Conservation (phyloP, 1,140 invertebrate genomes). For the Brachionus asplanchnoidis region DNA sequence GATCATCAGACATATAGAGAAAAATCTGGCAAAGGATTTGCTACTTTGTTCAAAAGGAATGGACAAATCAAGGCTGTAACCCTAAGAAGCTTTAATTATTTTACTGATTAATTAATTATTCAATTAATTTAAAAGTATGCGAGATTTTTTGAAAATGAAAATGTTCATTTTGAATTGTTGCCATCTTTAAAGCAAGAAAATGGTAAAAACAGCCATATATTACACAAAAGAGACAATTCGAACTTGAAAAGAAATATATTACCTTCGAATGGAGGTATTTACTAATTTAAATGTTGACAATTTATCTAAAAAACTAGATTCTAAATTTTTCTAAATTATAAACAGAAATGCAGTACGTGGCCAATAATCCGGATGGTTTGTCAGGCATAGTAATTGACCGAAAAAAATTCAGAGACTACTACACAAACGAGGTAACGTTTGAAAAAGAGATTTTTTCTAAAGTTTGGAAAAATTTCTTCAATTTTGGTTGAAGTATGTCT, state of each 20-base stretch:
- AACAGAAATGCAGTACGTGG: constrained; percentile 22
- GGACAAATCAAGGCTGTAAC: neutral
- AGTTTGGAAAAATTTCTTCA: too few species aligned
- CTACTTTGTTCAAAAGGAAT: neutral
- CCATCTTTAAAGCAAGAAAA: neutral
- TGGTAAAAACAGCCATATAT: neutral
- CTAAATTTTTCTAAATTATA: too few species aligned
- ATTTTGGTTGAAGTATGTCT: too few species aligned
- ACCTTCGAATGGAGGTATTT: neutral
- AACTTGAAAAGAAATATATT: neutral
- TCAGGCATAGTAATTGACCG: constrained; percentile 16
- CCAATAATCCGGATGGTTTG: constrained; percentile 8
- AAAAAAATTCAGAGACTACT: constrained; percentile 27
- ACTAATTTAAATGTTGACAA: neutral
- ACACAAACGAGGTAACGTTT: constrained; percentile 30
- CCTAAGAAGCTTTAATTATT: neutral
- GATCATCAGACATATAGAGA: neutral
- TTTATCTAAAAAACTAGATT: too few species aligned
- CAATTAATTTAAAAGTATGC: neutral
- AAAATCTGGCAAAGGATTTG: neutral
- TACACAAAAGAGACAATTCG: neutral
- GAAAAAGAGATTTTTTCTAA: too few species aligned
- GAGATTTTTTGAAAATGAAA: neutral
- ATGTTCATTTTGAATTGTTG: neutral
- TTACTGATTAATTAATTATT: neutral